Evolutionary conservation across 2,113 vertebrate genomes (phyloP).

Genomic region (Ammodytes dubius): DNA sequence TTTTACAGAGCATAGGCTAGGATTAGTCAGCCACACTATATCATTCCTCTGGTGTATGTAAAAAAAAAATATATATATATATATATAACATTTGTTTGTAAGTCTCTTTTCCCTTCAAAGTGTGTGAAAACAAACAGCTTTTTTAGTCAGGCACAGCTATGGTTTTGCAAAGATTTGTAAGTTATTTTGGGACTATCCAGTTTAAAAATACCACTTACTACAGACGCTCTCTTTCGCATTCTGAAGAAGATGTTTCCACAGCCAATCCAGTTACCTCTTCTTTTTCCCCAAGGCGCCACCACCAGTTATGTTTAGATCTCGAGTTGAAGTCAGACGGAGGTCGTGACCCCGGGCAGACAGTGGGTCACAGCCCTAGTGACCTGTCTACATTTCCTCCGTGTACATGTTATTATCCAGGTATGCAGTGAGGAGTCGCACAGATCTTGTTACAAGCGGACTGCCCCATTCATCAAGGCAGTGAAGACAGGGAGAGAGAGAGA

Average conservation of each 20-base stretch:
- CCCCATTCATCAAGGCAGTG: conserved; percentile 46
- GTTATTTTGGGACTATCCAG: conserved; percentile 50
- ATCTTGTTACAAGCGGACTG: conserved; percentile 54
- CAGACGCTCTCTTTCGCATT: conserved; percentile 13
- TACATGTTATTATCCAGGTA: conserved; percentile 72
- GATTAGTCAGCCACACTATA: background rate
- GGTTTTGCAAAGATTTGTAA: conserved; percentile 27
- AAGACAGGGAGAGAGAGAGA: background rate
- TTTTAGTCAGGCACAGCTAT: conserved; percentile 29
- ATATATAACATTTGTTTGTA: conserved; percentile 18
- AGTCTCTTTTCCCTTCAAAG: conserved; percentile 31
- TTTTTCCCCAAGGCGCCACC: conserved; percentile 35
- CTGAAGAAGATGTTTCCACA: conserved; percentile 14
- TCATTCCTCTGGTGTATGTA: conserved; percentile 15
- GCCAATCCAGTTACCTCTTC: conserved; percentile 15
- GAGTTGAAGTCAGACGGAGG: conserved; percentile 56
- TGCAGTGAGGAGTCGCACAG: conserved; percentile 41
- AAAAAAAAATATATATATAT: background rate
- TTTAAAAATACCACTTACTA: conserved; percentile 55
- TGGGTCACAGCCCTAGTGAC: conserved; percentile 55
- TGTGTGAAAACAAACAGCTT: conserved; percentile 16
- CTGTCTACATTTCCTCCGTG: conserved; percentile 53
- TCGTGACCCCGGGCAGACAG: conserved; percentile 41
- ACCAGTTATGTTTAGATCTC: conserved; percentile 64
- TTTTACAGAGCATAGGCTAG: too few relatives aligned